A percentile compares a stretch with the other conserved stretches of the same genome.
These are phyloP conservation scores for Ranitomeya variabilis DNA, from an alignment of 2,113 vertebrate species.

Conservation along the genomic window DNA sequence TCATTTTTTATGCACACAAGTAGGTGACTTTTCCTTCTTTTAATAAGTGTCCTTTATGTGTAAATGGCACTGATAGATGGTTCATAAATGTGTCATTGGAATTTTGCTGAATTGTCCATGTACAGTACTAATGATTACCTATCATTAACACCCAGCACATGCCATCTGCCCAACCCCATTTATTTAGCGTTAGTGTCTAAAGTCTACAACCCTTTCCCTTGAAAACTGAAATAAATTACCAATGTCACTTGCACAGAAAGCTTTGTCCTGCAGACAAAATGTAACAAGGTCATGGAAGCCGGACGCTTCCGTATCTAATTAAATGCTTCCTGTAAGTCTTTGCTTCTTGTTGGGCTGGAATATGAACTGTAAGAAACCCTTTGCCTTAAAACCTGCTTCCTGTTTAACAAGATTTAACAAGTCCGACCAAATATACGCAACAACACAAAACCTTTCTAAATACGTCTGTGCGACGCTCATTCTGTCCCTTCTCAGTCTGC, in stretches of 20 bases:
- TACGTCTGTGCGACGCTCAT: slow-evolving; percentile 40
- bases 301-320: slow-evolving; percentile 74
- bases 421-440: slow-evolving; percentile 68
- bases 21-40: slow-evolving; percentile 82
- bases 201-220: slow-evolving; percentile 60
- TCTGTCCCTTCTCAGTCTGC: slow-evolving; percentile 63
- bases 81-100: slow-evolving; percentile 77
- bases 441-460: slow-evolving; percentile 72
- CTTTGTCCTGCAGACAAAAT: slow-evolving; percentile 65
- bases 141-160: background rate
- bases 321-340: slow-evolving; percentile 75
- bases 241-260: slow-evolving; percentile 64
- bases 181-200: accelerated
- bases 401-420: slow-evolving; percentile 79
- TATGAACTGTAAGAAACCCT: slow-evolving; percentile 76
- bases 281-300: slow-evolving; percentile 68
- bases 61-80: slow-evolving; percentile 70
- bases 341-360: slow-evolving; percentile 75
- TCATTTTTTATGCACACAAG: slow-evolving; percentile 77
- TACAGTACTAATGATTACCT: background rate
- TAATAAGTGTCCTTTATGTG: slow-evolving; percentile 76
- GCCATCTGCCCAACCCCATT: slow-evolving; percentile 37
- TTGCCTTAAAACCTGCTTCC: slow-evolving; percentile 78
- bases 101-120: background rate
- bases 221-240: slow-evolving; percentile 69